phyloP scores from a whole-genome alignment of 2,113 vertebrate genomes.

The Ardeotis arabs region DNA sequence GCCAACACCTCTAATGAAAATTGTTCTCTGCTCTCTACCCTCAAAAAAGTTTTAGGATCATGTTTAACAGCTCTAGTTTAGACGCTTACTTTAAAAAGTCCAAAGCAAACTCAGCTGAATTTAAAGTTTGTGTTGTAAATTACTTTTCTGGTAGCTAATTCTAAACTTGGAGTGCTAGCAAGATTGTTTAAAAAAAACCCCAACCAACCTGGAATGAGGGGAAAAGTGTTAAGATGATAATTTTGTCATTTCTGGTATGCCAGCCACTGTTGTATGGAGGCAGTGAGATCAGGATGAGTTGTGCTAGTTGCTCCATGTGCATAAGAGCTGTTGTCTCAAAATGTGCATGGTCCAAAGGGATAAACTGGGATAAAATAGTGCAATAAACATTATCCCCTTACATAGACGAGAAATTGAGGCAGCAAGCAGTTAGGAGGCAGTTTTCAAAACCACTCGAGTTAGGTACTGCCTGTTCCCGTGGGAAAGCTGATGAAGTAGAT shows the following conservation, averaged over 20 bases:
- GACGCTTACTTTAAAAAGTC: not conserved
- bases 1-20: not conserved
- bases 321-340: not conserved
- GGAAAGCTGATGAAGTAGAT: not conserved
- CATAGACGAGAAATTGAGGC: not conserved
- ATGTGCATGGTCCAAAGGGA: accelerated
- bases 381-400: not conserved
- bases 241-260: not conserved
- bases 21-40: not conserved
- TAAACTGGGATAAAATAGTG: not conserved
- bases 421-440: not conserved
- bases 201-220: not conserved
- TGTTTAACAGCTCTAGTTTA: not conserved
- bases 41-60: not conserved
- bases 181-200: not conserved
- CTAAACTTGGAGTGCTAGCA: not conserved
- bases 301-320: accelerated
- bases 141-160: not conserved
- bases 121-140: not conserved
- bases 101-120: not conserved
- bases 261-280: not conserved
- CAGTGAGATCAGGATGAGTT: not conserved
- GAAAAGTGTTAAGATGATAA: not conserved
- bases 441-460: not conserved
- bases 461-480: not conserved